Evolutionary conservation across 2,113 vertebrate genomes (phyloP).

Genomic region (Prionailurus bengalensis): DNA sequence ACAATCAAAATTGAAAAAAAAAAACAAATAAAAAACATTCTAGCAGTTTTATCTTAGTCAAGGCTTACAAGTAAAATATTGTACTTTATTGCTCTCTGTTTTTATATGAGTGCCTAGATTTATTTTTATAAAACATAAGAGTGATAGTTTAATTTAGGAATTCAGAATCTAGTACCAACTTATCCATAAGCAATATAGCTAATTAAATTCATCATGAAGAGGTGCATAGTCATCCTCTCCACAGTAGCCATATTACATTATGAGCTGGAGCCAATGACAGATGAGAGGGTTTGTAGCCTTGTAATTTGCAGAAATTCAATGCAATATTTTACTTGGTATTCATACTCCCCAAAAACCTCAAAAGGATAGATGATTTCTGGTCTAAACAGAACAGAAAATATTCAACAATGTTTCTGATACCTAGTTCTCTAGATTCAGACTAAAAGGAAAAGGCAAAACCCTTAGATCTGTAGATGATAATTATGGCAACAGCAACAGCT

Average conservation of each 20-base stretch:
- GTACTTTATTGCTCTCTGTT: neutral
- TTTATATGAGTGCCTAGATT: neutral
- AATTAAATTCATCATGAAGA: neutral
- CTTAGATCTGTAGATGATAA: neutral
- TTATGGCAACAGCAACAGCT: neutral
- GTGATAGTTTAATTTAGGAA: neutral
- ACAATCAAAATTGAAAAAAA: neutral
- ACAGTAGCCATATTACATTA: neutral
- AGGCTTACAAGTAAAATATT: constrained; percentile 34
- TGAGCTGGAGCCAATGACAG: neutral
- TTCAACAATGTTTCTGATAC: neutral
- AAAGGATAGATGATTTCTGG: neutral
- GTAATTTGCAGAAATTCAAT: neutral
- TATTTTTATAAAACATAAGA: constrained; percentile 57
- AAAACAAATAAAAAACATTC: neutral
- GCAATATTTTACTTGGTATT: neutral
- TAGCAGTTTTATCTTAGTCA: constrained; percentile 18
- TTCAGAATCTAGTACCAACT: neutral
- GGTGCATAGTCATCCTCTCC: neutral
- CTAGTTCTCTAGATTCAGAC: neutral
- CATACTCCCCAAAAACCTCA: neutral
- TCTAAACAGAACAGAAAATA: neutral
- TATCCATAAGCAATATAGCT: neutral
- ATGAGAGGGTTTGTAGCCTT: neutral
- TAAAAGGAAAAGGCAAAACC: neutral